Base-by-base conservation (phyloP, 2,888 invertebrate genomes). In the Pedicia rivosa region DNA sequence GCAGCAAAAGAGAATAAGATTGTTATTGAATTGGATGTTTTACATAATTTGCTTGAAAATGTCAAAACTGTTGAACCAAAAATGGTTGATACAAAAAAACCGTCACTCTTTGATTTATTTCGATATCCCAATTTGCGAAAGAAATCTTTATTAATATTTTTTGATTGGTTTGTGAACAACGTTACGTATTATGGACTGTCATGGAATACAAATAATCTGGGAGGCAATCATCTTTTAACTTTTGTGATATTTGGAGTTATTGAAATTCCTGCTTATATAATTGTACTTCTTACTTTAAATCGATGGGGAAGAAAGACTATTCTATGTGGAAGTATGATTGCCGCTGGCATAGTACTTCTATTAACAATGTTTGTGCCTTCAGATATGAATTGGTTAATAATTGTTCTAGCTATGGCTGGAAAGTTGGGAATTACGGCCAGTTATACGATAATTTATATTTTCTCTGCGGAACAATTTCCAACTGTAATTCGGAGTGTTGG, bases 401-500 rank as follows among this genome's bases (percentile, higher is more conserved):
- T 78, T 15, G 57, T 65, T 3, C 61, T 73, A 28, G 76, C 76
- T 3, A 78, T 79, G 78, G 51, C 73, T 26, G 79, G 77, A 7
- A 80, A 80, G 59, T 55, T 79, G 44, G 70, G 76, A 28, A 78
- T 79, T 37, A 78, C 79, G 2, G 69, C 78, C 2, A 75, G 78
- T 16, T 80, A 79, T 47, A 79, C 78, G 28, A 74, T 77, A 1
- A 67, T 79, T 29, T 79, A 79, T 48, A 70, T 79, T 33, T 76
- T 78, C 51, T 74, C 78, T 1, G 74, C 77, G 2, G 79, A 80
- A 56, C 77, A 78, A 52, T 80, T 78, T 48, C 79, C 79, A 12
- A 79, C 79, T 6, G 76, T 77, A 12, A 73, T 80, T 28, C 68
- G 91, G 36, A 91, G 86, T 54, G 78, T 84, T 26, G 90, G 84